Evolutionary conservation across 1,140 invertebrate species (phyloP), one percentile per base, ranked within the genome.

Genomic region (Zaprionus vittiger): DNA sequence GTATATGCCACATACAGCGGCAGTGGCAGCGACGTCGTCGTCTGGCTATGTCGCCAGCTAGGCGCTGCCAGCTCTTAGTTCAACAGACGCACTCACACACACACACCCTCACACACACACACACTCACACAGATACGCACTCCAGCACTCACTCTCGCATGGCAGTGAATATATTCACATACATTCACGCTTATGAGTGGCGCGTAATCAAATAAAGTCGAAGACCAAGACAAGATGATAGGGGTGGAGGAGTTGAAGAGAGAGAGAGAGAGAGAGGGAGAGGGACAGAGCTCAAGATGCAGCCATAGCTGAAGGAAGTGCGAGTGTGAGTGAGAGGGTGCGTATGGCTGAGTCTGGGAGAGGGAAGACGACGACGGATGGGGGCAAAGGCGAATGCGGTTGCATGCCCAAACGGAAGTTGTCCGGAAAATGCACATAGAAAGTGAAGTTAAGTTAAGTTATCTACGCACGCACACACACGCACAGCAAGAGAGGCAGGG

Each of bases 361-460:
- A 12, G 4, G 9, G 6, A 28, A 41, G 56, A 37, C 12, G 44
- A 1, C 37, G 34, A 41, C 20, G 59, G 56, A 31, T 26, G 37
- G 52, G 73, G 44, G 55, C 73, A 76, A 65, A 73, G 74, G 69
- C 68, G 73, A 76, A 55, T 76, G 73, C 73, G 68, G 73, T 65
- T 71, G 59, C 73, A 76, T 71, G 54, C 68, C 61, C 70, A 57
- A 77, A 77, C 71, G 71, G 75, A 73, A 77, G 71, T 73, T 77
- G 75, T 52, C 69, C 75, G 70, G 75, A 77, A 77, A 77, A 73
- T 77, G 64, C 57, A 68, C 73, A 76, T 72, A 72, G 75, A 73
- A 73, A 73, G 71, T 77, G 75, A 73, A 73, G 56, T 67, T 73
- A 73, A 76, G 60, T 76, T 76, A 64, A 65, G 68, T 76, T 76